A percentile compares a stretch with the other conserved stretches of the same genome.
These are phyloP conservation scores for Lepus americanus DNA, from an alignment of 2,113 vertebrate genomes.

Conservation along the genomic window DNA sequence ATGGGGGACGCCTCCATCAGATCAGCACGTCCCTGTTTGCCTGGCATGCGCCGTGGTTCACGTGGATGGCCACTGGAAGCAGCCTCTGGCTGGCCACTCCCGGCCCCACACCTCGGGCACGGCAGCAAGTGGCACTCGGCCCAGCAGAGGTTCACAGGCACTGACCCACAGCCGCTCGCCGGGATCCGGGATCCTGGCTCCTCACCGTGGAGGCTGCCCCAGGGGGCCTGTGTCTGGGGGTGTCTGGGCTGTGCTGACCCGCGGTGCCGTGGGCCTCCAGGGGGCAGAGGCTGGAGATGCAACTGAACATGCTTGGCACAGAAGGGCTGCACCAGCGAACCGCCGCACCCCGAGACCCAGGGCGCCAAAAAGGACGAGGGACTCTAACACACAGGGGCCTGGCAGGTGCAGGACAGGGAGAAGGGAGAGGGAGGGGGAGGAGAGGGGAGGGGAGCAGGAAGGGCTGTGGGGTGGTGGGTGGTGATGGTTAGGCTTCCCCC, in stretches of 20 bases:
- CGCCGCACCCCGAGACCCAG: too few species aligned
- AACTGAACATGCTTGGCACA: rapidly evolving
- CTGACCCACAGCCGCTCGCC: too few species aligned
- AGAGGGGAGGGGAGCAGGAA: rapidly evolving
- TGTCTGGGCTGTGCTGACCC: rapidly evolving
- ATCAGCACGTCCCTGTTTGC: background rate
- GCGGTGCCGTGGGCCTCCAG: background rate
- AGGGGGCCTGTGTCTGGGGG: background rate
- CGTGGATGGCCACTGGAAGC: too few species aligned
- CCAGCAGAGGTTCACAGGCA: background rate
- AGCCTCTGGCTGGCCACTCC: background rate
- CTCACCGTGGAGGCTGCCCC: background rate
- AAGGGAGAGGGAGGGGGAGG: rapidly evolving
- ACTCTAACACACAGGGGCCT: rapidly evolving
- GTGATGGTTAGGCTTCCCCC: too few species aligned
- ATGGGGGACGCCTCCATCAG: background rate
- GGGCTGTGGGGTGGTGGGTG: too few species aligned
- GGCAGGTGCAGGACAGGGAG: background rate
- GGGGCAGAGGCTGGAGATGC: background rate
- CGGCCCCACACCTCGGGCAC: background rate
- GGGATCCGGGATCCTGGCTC: too few species aligned
- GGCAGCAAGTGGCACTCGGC: background rate
- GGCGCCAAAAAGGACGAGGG: too few species aligned
- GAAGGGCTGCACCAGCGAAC: background rate
- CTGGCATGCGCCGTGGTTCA: background rate